phyloP scores from a whole-genome alignment of 2,113 vertebrate genomes.

The Paedocypris sp. region DNA sequence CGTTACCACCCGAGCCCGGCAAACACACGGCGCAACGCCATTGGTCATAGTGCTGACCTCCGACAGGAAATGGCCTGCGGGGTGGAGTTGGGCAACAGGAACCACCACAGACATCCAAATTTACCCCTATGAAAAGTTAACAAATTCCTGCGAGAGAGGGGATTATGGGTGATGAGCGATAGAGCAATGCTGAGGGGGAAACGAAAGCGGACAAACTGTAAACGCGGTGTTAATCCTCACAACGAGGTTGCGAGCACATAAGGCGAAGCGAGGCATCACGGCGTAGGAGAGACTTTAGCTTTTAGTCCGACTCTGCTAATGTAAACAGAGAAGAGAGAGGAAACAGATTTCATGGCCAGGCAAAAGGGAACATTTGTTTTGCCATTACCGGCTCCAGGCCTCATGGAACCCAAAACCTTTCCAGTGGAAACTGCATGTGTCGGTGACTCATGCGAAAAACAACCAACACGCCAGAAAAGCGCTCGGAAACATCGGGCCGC shows the following conservation, averaged over 20 bases:
- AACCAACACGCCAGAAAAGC: too few species aligned
- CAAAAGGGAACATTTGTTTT: background rate
- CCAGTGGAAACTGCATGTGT: background rate
- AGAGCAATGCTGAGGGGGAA: background rate
- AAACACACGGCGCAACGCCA: conserved; percentile 43
- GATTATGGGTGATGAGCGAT: background rate
- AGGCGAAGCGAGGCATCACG: background rate
- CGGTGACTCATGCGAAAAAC: too few species aligned
- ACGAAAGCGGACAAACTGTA: background rate
- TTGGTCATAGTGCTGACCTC: conserved; percentile 56
- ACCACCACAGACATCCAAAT: conserved; percentile 42
- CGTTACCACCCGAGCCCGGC: conserved; percentile 51
- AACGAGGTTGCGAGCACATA: background rate
- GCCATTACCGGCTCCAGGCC: background rate
- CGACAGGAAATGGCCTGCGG: conserved; percentile 56
- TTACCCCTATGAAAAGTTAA: conserved; percentile 30
- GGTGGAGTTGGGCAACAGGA: conserved; percentile 49
- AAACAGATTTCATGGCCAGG: conserved; percentile 4
- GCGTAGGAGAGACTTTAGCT: background rate
- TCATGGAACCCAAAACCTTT: too few species aligned
- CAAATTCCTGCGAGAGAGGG: conserved; percentile 18
- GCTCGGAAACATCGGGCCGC: too few species aligned
- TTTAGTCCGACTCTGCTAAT: conserved; percentile 15
- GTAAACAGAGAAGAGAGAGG: conserved; percentile 23
- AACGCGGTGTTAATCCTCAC: background rate